phyloP scores from a whole-genome alignment of 2,797 vertebrate species.

The Calcarius lapponicus region DNA sequence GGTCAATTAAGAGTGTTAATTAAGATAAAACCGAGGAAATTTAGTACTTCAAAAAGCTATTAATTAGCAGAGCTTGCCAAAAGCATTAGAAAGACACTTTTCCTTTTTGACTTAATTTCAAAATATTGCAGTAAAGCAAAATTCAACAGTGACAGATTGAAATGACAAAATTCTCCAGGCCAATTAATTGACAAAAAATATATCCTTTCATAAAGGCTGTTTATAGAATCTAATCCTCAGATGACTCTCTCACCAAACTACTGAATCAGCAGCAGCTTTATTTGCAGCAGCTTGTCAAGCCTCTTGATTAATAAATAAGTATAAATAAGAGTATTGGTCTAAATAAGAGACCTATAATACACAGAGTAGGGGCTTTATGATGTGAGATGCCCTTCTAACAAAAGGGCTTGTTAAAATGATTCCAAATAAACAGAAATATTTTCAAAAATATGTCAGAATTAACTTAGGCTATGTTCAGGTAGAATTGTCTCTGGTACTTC shows the following conservation, averaged over 20 bases:
- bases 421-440: neutral
- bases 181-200: slow-evolving; percentile 29
- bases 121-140: slow-evolving; percentile 33
- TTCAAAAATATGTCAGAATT: neutral
- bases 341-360: neutral
- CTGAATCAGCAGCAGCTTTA: slow-evolving; percentile 17
- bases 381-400: neutral
- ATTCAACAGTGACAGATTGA: slow-evolving; percentile 20
- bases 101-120: slow-evolving; percentile 5
- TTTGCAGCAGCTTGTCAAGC: neutral
- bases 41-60: slow-evolving; percentile 21
- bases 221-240: slow-evolving; percentile 3
- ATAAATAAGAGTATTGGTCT: neutral
- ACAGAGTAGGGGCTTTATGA: neutral
- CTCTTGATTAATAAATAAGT: slow-evolving; percentile 2
- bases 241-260: slow-evolving; percentile 1
- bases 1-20: slow-evolving; percentile 56
- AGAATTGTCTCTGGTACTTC: neutral
- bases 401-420: neutral
- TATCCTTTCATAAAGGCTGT: neutral
- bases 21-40: slow-evolving; percentile 6
- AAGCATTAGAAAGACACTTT: neutral
- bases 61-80: slow-evolving; percentile 19
- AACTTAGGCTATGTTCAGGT: neutral
- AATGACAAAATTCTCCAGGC: slow-evolving; percentile 16